These are phyloP conservation scores for Cremastobaeus sp. DNA, from an alignment of 2,888 invertebrate species.

Conservation along the genomic window DNA sequence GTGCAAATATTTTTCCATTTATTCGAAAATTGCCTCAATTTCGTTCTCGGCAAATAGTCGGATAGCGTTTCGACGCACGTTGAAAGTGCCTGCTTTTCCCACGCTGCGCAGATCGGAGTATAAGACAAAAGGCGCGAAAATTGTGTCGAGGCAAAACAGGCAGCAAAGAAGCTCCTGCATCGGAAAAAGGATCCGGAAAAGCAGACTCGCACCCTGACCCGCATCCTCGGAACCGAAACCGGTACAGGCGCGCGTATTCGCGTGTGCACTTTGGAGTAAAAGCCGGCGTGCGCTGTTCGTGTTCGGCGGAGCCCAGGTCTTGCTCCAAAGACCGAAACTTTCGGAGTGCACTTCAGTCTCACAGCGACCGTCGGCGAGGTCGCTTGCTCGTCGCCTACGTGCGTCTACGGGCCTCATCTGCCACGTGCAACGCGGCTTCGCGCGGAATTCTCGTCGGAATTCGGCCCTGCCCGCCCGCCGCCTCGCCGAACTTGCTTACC, in stretches of 20 bases:
- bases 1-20: too few species aligned
- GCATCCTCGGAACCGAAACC: constrained; percentile 46
- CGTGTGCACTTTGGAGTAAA: constrained; percentile 39
- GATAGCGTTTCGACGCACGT: too few species aligned
- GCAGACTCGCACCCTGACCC: too few species aligned
- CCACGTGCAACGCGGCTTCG: constrained; percentile 50
- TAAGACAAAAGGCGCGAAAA: too few species aligned
- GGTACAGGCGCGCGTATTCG: constrained; percentile 34
- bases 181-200: too few species aligned
- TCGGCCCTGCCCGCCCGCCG: background rate
- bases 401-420: constrained; percentile 32
- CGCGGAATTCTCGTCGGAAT: constrained; percentile 2
- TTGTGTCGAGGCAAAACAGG: too few species aligned
- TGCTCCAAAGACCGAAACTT: constrained; percentile 28
- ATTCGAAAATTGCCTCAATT: too few species aligned
- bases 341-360: constrained; percentile 51
- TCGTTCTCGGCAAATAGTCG: too few species aligned
- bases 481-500: too few species aligned
- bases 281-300: constrained; percentile 43
- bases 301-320: constrained; percentile 13
- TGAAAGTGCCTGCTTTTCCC: too few species aligned
- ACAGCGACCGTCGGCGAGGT: constrained; percentile 57
- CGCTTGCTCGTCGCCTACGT: constrained; percentile 50
- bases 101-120: too few species aligned
- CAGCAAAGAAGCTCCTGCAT: too few species aligned